A percentile compares a stretch with the other conserved stretches of the same genome.
phyloP scores from a whole-genome alignment of 2,797 vertebrate species.

The Dermochelys coriacea region DNA sequence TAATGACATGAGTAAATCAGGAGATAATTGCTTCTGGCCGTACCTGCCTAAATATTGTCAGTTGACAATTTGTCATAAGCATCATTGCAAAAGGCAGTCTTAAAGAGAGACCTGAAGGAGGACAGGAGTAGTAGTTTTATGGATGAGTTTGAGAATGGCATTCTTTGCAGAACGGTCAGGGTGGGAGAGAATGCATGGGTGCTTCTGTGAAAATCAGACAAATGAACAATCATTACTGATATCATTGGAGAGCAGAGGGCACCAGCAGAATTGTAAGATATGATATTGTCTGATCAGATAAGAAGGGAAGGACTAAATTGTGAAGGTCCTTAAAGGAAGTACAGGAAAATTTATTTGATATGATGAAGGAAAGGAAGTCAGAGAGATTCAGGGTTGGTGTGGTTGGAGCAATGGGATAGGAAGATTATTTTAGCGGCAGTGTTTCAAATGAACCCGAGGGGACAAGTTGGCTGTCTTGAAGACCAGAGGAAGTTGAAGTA shows the following conservation, averaged over 20 bases:
- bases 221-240: background rate
- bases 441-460: slow-evolving; percentile 12
- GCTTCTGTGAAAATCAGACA: background rate
- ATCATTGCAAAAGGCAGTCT: background rate
- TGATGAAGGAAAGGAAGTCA: background rate
- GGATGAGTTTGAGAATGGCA: background rate
- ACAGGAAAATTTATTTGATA: background rate
- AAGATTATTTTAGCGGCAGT: slow-evolving; percentile 34
- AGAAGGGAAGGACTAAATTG: background rate
- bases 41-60: background rate
- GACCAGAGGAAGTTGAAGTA: slow-evolving; percentile 50
- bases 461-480: slow-evolving; percentile 69
- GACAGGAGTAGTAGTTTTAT: background rate
- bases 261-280: background rate
- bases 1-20: background rate
- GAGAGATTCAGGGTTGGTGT: background rate
- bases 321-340: background rate
- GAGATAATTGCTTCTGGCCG: background rate
- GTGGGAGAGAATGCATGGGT: background rate
- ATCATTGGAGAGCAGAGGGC: background rate
- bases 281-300: background rate
- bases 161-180: background rate
- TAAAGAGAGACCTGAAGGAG: background rate
- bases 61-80: background rate
- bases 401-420: background rate